Evolutionary conservation across 1,140 invertebrate species (phyloP).

Genomic region (Apis dorsata): DNA sequence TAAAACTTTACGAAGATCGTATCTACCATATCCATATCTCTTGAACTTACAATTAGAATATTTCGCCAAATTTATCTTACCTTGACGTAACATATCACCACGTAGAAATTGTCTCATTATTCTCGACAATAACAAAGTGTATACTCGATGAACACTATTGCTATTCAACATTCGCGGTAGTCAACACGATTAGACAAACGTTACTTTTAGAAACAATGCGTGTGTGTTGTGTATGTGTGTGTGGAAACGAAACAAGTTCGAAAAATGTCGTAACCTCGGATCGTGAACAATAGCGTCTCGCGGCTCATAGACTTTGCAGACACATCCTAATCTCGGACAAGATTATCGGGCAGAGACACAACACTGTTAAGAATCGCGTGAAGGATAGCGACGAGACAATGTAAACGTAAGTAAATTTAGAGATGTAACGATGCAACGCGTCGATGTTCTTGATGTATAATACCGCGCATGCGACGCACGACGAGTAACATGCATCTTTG

Average conservation of each 20-base stretch:
- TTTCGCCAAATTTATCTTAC: background rate
- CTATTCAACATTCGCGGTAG: background rate
- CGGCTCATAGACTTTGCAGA: no score
- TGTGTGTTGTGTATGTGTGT: no score
- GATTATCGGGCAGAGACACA: background rate
- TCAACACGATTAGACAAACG: background rate
- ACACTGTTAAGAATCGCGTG: background rate
- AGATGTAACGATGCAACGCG: constrained; percentile 40
- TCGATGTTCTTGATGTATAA: constrained; percentile 52
- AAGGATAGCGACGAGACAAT: constrained; percentile 42
- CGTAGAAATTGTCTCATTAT: background rate
- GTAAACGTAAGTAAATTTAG: constrained; percentile 55
- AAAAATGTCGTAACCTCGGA: background rate
- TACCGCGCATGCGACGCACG: constrained; percentile 41
- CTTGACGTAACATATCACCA: background rate
- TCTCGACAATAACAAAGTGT: background rate
- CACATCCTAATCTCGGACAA: background rate
- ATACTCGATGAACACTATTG: background rate
- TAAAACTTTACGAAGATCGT: no score
- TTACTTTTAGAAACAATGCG: background rate
- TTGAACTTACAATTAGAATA: background rate
- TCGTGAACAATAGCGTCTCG: background rate
- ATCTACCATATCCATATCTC: no score
- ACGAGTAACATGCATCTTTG: constrained; percentile 38
- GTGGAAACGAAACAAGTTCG: no score